These are phyloP conservation scores for Selenia dentaria DNA, from an alignment of 2,888 invertebrate species.

Conservation along the genomic window DNA sequence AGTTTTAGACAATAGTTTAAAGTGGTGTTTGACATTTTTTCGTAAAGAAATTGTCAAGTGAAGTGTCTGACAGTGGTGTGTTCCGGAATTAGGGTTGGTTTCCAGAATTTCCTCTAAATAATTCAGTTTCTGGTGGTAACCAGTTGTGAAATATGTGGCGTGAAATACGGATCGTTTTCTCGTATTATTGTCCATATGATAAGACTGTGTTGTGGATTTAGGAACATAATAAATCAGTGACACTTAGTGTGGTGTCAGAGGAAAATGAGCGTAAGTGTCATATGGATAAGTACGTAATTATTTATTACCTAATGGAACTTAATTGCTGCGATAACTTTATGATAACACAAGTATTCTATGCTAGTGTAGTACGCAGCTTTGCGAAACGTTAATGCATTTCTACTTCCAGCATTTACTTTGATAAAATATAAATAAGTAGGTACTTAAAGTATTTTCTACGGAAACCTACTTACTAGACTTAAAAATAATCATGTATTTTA, in stretches of 20 bases:
- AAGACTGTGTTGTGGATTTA: constrained; percentile 46
- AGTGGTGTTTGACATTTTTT: constrained; percentile 10
- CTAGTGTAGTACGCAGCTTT: too few species aligned
- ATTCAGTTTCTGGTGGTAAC: constrained; percentile 23
- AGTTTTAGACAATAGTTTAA: constrained; percentile 27
- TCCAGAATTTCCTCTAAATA: constrained; percentile 15
- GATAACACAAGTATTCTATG: too few species aligned
- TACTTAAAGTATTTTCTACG: too few species aligned
- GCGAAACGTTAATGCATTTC: too few species aligned
- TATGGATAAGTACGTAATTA: too few species aligned
- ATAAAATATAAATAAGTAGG: too few species aligned
- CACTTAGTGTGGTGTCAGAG: constrained; percentile 22
- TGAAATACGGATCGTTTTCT: constrained; percentile 24
- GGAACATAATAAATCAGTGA: constrained; percentile 41
- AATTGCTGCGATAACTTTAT: too few species aligned
- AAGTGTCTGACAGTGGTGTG: constrained; percentile 1
- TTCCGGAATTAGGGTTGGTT: constrained; percentile 20
- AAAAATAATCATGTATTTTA: too few species aligned
- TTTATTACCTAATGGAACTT: too few species aligned
- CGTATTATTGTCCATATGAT: constrained; percentile 26
- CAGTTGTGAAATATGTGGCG: constrained; percentile 30
- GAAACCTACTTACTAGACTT: too few species aligned
- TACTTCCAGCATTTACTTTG: too few species aligned
- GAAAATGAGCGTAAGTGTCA: constrained; percentile 71
- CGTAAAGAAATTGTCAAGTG: background rate